phyloP scores from a whole-genome alignment of 2,113 vertebrate species.

The Myotis davidii region DNA sequence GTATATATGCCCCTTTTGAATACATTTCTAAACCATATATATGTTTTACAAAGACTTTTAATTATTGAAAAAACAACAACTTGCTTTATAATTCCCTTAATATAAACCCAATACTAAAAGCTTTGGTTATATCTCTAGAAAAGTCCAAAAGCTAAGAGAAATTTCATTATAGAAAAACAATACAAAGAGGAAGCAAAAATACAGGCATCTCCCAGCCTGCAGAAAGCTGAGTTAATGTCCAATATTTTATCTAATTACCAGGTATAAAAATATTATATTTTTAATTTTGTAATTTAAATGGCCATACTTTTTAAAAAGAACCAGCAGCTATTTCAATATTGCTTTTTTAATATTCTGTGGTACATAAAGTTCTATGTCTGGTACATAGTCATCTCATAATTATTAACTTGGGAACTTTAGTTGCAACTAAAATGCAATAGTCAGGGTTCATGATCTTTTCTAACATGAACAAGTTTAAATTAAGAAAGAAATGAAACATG shows the following conservation, averaged over 20 bases:
- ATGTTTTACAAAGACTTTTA: background rate
- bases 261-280: background rate
- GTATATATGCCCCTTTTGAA: background rate
- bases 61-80: background rate
- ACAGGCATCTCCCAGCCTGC: background rate
- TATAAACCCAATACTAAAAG: constrained; percentile 21
- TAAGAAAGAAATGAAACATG: constrained; percentile 9
- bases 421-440: constrained; percentile 16
- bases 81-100: background rate
- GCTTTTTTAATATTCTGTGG: background rate
- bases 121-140: background rate
- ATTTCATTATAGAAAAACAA: background rate
- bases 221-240: background rate
- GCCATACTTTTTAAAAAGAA: constrained; percentile 20
- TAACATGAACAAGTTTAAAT: constrained; percentile 38
- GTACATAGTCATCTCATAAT: background rate
- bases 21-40: background rate
- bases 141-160: background rate
- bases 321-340: background rate
- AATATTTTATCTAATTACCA: constrained; percentile 33
- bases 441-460: background rate
- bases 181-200: background rate
- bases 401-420: background rate
- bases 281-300: constrained; percentile 16
- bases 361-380: background rate